Evolutionary conservation across 2,888 invertebrate genomes (phyloP), one percentile per base, ranked within the genome.

Genomic region (Cremastinae sp.): DNA sequence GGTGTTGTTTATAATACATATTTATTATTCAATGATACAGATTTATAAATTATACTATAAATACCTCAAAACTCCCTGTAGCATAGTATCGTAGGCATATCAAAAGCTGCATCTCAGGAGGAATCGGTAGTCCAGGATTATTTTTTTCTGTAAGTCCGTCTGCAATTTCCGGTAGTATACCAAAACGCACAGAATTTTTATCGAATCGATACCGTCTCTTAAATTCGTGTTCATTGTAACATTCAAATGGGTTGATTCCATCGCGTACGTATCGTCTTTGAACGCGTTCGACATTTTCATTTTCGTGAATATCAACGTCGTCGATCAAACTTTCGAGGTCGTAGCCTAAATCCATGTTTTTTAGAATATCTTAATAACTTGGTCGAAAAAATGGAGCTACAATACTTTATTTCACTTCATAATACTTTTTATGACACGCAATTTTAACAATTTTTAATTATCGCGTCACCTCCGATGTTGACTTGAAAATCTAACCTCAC

Each of bases 91-190:
- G 43, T 8, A 77, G 43, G 18, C 62, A 53, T 4, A 78, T 45
- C 9, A 78, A 39, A 16, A 80, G 43, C 65, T 79, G 80, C 5
- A 78, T 37, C 4, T 47, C 68, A 14, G 75, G 80, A 39, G 75
- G 8, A 58, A 80, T 77, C 0, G 80, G 72, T 58, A 79, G 51
- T 22, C 77, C 78, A 12, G 75, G 77, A 41, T 70, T 77, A 53
- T 51, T 77, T 16, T n/a, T 2, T 70, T 47, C 59, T 1, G 59
- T 41, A 9, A 74, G 49, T n/a, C 41, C 51, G 18, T 8, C 41
- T 53, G 66, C 64, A 22, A 74, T 74, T 47, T 20, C 14, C 14
- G 69, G 73, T 51, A 76, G 41, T 56, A 76, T 62, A 14, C 68
- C 73, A 39, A n/a, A 56, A 14, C 12, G 53, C 8, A 73, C 55